Conservation (phyloP, 2,797 vertebrate genomes). For the Gobionotothen gibberifrons region DNA sequence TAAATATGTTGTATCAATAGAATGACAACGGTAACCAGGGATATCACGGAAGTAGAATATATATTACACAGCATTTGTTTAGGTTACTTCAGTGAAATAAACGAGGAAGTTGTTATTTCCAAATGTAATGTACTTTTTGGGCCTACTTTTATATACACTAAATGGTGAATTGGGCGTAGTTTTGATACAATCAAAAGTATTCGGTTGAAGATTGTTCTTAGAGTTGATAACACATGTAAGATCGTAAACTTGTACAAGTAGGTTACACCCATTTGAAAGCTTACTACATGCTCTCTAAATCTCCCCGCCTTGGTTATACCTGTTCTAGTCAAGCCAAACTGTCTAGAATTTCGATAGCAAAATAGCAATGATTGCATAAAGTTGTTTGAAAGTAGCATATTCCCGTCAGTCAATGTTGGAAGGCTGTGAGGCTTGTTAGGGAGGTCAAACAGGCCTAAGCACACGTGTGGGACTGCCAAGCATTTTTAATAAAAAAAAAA, state of each 20-base stretch:
- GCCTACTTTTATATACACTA: background rate
- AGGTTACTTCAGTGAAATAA: slow-evolving; percentile 5
- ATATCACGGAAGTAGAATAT: slow-evolving; percentile 36
- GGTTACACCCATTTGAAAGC: slow-evolving; percentile 38
- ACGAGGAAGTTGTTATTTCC: slow-evolving; percentile 31
- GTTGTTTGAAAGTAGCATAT: background rate
- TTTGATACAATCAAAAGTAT: background rate
- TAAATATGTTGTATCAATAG: fast-evolving
- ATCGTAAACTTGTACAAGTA: background rate
- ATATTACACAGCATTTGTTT: slow-evolving; percentile 14
- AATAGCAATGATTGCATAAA: fast-evolving
- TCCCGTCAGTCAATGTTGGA: background rate
- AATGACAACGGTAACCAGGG: background rate
- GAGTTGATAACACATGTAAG: background rate
- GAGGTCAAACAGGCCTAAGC: slow-evolving; percentile 15
- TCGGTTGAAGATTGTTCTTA: background rate
- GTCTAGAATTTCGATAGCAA: too few species aligned
- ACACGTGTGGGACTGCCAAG: background rate
- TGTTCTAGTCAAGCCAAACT: background rate
- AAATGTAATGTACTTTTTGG: background rate
- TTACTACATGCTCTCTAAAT: background rate
- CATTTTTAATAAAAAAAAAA: background rate
- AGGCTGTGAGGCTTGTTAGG: background rate
- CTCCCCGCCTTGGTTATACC: background rate
- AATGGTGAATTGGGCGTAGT: background rate